Conservation (phyloP, 2,797 vertebrate species). For the Periophthalmus magnuspinnatus region DNA sequence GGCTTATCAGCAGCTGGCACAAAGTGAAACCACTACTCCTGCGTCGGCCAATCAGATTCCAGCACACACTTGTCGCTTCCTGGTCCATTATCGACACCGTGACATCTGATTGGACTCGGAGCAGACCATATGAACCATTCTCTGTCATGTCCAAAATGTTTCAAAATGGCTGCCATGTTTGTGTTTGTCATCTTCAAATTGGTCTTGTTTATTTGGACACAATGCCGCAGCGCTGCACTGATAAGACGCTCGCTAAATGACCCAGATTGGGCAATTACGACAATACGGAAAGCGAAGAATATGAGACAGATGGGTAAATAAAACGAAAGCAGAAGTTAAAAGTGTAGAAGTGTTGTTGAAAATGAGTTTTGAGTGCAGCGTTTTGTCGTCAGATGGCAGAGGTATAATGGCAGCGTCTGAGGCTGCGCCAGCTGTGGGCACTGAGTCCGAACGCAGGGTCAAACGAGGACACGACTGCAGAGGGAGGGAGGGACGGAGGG, state of each 20-base stretch:
- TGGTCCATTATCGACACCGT: slow-evolving; percentile 42
- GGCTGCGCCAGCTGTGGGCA: slow-evolving; percentile 63
- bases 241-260: slow-evolving; percentile 22
- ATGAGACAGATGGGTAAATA: neutral
- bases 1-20: slow-evolving; percentile 46
- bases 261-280: slow-evolving; percentile 3
- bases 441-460: slow-evolving; percentile 59
- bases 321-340: slow-evolving; percentile 5
- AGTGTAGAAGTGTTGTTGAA: neutral
- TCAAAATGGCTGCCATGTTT: slow-evolving; percentile 38
- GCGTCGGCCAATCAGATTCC: slow-evolving; percentile 42
- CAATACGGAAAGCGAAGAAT: neutral
- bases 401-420: slow-evolving; percentile 46
- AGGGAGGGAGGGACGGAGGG: neutral
- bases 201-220: slow-evolving; percentile 13
- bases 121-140: slow-evolving; percentile 17
- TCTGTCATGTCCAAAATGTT: neutral
- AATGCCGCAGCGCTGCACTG: slow-evolving; percentile 6
- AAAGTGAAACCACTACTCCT: slow-evolving; percentile 36
- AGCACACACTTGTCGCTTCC: slow-evolving; percentile 44
- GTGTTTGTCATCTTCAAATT: slow-evolving; percentile 8
- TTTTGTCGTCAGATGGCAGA: slow-evolving; percentile 19
- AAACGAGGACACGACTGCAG: slow-evolving; percentile 58
- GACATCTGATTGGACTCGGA: slow-evolving; percentile 46
- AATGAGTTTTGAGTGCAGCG: slow-evolving; percentile 7